These are phyloP conservation scores for Sinohyriopsis cumingii DNA, from an alignment of 2,888 invertebrate species.

Conservation along the genomic window DNA sequence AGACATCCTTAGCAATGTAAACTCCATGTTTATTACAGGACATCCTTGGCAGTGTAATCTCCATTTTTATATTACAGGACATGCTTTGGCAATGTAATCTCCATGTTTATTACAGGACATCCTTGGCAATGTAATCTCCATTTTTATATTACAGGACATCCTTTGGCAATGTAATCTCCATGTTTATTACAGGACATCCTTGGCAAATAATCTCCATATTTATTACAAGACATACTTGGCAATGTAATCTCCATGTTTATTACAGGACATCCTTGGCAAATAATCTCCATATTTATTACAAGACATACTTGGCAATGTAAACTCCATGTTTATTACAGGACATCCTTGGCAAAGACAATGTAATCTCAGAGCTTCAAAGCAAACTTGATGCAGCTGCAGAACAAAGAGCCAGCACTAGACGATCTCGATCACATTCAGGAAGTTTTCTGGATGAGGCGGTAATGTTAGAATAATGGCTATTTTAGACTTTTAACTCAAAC, in stretches of 20 bases:
- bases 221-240: background rate
- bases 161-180: constrained; percentile 28
- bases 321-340: constrained; percentile 38
- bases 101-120: constrained; percentile 6
- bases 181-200: constrained; percentile 16
- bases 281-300: background rate
- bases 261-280: background rate
- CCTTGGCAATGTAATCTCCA: constrained; percentile 48
- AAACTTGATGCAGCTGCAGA: constrained; percentile 23
- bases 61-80: background rate
- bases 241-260: background rate
- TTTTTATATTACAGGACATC: too few species aligned
- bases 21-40: constrained; percentile 14
- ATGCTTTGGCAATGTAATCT: background rate
- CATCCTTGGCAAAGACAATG: constrained; percentile 55
- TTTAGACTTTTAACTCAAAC: too few species aligned
- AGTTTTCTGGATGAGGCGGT: constrained; percentile 44
- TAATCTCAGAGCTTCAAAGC: constrained; percentile 49
- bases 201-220: constrained; percentile 31
- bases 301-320: background rate
- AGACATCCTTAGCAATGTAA: constrained; percentile 55
- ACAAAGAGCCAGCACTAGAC: constrained; percentile 20
- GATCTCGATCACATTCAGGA: constrained; percentile 32
- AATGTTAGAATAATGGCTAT: too few species aligned
- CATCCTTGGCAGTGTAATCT: background rate